Percentiles rank a stretch among this genome's conserved stretches.
Evolutionary conservation across 2,797 vertebrate genomes (phyloP).

Genomic region (Anabas testudineus): DNA sequence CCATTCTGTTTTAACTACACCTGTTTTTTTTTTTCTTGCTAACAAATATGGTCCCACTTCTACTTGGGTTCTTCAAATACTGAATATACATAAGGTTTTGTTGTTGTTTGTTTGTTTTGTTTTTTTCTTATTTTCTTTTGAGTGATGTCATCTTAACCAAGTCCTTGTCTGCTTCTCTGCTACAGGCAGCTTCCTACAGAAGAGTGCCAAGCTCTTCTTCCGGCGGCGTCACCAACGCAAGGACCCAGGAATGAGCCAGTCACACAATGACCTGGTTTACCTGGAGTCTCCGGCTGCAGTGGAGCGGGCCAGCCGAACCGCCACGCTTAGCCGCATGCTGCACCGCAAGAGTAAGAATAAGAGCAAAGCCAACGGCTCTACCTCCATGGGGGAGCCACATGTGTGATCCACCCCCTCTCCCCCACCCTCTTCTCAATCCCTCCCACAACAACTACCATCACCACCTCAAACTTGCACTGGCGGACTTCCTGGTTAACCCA

Average conservation of each 20-base stretch:
- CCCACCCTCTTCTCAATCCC: slow-evolving; percentile 22
- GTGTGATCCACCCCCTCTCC: slow-evolving; percentile 59
- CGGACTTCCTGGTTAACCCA: slow-evolving; percentile 37
- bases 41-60: slow-evolving; percentile 33
- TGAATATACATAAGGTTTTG: not conserved
- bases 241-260: slow-evolving; percentile 97
- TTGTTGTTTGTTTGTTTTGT: too few species aligned
- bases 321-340: slow-evolving; percentile 89
- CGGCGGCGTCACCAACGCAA: slow-evolving; percentile 93
- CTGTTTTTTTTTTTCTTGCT: slow-evolving; percentile 14
- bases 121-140: not conserved
- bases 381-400: slow-evolving; percentile 81
- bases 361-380: slow-evolving; percentile 86
- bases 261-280: slow-evolving; percentile 96
- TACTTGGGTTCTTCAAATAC: slow-evolving; percentile 12
- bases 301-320: slow-evolving; percentile 87
- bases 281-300: slow-evolving; percentile 87
- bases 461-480: slow-evolving; percentile 58
- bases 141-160: not conserved
- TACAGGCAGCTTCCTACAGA: slow-evolving; percentile 92
- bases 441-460: slow-evolving; percentile 45
- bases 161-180: slow-evolving; percentile 26
- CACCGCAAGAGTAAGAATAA: slow-evolving; percentile 89
- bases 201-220: slow-evolving; percentile 95
- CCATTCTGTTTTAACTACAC: not conserved